Evolutionary conservation across 2,113 vertebrate species (phyloP).

Genomic region (Tragelaphus imberbis): DNA sequence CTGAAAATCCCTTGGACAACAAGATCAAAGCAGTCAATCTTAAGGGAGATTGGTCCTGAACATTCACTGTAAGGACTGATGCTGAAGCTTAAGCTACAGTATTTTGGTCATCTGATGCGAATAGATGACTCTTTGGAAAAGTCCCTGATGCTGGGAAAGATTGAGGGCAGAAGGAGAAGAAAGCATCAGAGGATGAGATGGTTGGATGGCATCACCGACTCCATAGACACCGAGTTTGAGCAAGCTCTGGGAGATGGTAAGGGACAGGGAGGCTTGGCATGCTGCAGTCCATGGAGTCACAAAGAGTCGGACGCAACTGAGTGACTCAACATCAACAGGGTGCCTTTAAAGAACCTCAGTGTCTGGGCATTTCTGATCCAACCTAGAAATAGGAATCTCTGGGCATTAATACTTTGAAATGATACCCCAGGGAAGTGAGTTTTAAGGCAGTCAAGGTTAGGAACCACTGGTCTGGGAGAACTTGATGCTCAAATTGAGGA

Average conservation of each 20-base stretch:
- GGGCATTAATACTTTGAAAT: not conserved
- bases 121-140: not conserved
- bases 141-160: not conserved
- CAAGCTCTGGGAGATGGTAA: not conserved
- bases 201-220: not conserved
- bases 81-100: not conserved
- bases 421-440: not conserved
- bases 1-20: not conserved
- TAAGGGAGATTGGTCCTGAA: not conserved
- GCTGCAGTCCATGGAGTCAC: not conserved
- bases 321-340: not conserved
- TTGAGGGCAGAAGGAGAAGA: not conserved
- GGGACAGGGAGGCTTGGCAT: not conserved
- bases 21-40: not conserved
- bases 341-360: not conserved
- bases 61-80: not conserved
- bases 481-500: accelerated
- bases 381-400: not conserved
- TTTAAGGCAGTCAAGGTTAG: not conserved
- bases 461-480: not conserved
- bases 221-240: not conserved
- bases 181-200: not conserved
- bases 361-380: not conserved
- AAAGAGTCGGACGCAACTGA: not conserved
- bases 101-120: not conserved